A percentile compares a stretch with the other conserved stretches of the same genome.
Evolutionary conservation across 1,140 invertebrate genomes (phyloP).

Genomic region (Psilanteris sp.): DNA sequence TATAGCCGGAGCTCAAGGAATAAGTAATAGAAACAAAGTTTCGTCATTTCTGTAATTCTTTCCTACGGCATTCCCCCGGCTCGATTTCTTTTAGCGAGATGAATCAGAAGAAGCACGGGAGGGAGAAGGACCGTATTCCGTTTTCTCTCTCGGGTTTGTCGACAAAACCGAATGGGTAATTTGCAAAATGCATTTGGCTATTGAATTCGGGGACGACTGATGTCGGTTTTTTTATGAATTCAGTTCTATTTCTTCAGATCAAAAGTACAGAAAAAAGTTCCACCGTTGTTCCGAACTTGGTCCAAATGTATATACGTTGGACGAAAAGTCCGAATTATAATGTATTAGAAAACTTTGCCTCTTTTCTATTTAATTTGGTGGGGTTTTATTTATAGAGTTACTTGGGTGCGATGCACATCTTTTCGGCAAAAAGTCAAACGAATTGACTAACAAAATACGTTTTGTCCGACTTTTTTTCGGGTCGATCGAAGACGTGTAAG

Average conservation of each 20-base stretch:
- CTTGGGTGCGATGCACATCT: not conserved
- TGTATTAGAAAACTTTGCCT: constrained; percentile 12
- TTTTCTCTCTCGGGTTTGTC: not conserved
- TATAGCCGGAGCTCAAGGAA: too few relatives aligned
- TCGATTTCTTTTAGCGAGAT: not conserved
- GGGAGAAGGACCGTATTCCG: constrained; percentile 1
- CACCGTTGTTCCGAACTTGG: constrained; percentile 10
- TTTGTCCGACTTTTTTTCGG: too few relatives aligned
- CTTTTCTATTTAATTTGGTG: constrained; percentile 5
- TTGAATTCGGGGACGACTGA: constrained; percentile 44
- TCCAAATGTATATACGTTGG: not conserved
- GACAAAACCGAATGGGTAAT: constrained; percentile 30
- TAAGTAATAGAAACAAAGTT: constrained; percentile 8
- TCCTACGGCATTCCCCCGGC: constrained; percentile 5
- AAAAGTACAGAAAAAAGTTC: constrained; percentile 35
- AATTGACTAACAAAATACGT: too few relatives aligned
- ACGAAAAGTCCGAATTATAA: constrained; percentile 23
- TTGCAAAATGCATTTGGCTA: constrained; percentile 39
- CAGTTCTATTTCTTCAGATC: constrained; percentile 27
- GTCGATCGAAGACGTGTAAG: too few relatives aligned
- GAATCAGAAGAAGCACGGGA: constrained; percentile 12
- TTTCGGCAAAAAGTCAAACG: constrained; percentile 1
- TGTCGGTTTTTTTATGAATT: constrained; percentile 25
- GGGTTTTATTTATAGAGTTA: not conserved
- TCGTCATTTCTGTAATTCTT: constrained; percentile 6